phyloP scores from a whole-genome alignment of 1,140 invertebrate species.

The Leptinotarsa undecemlineata region DNA sequence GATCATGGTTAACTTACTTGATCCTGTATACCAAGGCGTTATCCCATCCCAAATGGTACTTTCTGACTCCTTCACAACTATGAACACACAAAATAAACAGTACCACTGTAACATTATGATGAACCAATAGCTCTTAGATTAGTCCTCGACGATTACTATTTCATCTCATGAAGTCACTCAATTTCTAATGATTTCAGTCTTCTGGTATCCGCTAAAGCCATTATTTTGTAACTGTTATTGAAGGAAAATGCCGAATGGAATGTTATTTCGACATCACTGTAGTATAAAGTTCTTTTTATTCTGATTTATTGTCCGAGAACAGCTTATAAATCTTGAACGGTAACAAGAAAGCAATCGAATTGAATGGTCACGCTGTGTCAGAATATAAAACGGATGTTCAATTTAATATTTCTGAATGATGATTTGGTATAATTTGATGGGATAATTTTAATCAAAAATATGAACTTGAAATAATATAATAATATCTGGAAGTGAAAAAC shows the following conservation, averaged over 20 bases:
- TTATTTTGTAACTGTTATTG: constrained; percentile 14
- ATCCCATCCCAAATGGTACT: constrained; percentile 55
- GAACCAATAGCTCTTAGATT: neutral
- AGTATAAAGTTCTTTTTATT: constrained; percentile 6
- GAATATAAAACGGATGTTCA: neutral
- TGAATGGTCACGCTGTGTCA: neutral
- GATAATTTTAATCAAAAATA: no score
- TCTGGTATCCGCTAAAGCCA: neutral
- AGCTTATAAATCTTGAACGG: neutral
- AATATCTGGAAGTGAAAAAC: no score
- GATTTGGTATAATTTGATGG: no score
- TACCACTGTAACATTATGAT: constrained; percentile 14
- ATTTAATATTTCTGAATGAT: no score
- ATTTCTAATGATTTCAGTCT: neutral
- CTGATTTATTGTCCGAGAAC: neutral
- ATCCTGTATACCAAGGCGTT: constrained; percentile 58
- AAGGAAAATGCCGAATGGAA: neutral
- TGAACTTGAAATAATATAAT: no score
- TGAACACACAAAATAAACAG: neutral
- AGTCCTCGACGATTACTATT: neutral
- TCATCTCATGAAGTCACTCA: constrained; percentile 14
- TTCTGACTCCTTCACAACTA: neutral
- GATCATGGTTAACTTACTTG: constrained; percentile 52
- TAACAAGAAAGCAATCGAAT: no score
- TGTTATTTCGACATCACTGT: constrained; percentile 11